These are phyloP conservation scores for Epinephelus coioides DNA, from an alignment of 2,797 vertebrate genomes.

Conservation along the genomic window DNA sequence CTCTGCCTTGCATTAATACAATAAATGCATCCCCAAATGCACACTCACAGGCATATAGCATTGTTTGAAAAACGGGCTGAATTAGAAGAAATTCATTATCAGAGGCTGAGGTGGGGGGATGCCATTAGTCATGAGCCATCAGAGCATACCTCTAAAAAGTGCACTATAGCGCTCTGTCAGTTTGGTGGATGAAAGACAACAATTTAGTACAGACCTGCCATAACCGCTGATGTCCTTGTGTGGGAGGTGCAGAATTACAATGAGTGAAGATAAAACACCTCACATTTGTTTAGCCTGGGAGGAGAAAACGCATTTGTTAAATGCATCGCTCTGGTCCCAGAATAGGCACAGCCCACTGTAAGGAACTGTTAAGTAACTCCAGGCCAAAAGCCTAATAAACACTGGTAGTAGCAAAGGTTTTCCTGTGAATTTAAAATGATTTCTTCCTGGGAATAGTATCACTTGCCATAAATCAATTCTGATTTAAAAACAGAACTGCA, in stretches of 20 bases:
- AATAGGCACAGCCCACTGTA: slow-evolving; percentile 12
- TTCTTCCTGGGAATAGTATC: neutral
- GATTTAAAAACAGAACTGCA: neutral
- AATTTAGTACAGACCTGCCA: slow-evolving; percentile 26
- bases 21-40: neutral
- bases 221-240: slow-evolving; percentile 18
- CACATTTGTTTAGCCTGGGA: slow-evolving; percentile 17
- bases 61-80: neutral
- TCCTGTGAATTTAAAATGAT: slow-evolving; percentile 14
- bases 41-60: neutral
- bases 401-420: neutral
- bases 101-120: neutral
- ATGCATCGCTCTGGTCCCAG: slow-evolving; percentile 11
- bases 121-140: slow-evolving; percentile 29
- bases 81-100: slow-evolving; percentile 10
- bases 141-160: slow-evolving; percentile 19
- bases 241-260: slow-evolving; percentile 28
- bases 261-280: slow-evolving; percentile 24
- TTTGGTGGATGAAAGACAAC: slow-evolving; percentile 32
- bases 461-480: neutral
- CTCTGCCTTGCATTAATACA: neutral
- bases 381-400: slow-evolving; percentile 9
- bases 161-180: slow-evolving; percentile 5
- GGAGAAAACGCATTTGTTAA: slow-evolving; percentile 34
- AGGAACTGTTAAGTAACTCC: neutral